A percentile compares a stretch with the other conserved stretches of the same genome.
These are phyloP conservation scores for Nyctibius grandis DNA, from an alignment of 2,797 vertebrate species.

Conservation along the genomic window DNA sequence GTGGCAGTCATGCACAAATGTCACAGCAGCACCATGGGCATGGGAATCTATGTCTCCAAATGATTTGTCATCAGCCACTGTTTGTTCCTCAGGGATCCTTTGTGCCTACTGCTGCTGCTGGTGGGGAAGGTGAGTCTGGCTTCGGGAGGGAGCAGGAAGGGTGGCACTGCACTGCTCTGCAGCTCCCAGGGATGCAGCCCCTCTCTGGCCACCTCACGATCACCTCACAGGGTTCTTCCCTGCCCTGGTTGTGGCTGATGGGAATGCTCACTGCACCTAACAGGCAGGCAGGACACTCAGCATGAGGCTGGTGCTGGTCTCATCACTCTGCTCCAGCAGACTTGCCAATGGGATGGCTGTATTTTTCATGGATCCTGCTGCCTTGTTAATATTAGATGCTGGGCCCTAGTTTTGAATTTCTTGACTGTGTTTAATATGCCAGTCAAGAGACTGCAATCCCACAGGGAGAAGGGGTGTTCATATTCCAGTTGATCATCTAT, in stretches of 20 bases:
- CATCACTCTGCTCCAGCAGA: neutral
- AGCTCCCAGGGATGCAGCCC: rapidly evolving
- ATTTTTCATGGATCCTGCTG: neutral
- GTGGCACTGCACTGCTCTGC: neutral
- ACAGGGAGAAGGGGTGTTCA: neutral
- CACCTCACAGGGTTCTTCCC: neutral
- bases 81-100: neutral
- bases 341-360: neutral
- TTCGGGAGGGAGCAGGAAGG: rapidly evolving
- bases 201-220: rapidly evolving
- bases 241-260: rapidly evolving
- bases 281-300: rapidly evolving
- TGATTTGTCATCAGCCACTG: neutral
- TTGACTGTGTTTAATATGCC: neutral
- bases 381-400: neutral
- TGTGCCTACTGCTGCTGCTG: neutral
- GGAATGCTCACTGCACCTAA: too few relatives aligned
- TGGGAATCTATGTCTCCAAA: neutral
- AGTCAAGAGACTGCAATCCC: neutral
- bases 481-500: neutral
- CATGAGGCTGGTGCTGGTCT: rapidly evolving
- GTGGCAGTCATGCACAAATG: neutral
- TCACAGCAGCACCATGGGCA: neutral
- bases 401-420: neutral
- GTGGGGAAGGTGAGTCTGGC: rapidly evolving